Conservation (phyloP, 2,797 vertebrate genomes). For the Cirrhinus molitorella region DNA sequence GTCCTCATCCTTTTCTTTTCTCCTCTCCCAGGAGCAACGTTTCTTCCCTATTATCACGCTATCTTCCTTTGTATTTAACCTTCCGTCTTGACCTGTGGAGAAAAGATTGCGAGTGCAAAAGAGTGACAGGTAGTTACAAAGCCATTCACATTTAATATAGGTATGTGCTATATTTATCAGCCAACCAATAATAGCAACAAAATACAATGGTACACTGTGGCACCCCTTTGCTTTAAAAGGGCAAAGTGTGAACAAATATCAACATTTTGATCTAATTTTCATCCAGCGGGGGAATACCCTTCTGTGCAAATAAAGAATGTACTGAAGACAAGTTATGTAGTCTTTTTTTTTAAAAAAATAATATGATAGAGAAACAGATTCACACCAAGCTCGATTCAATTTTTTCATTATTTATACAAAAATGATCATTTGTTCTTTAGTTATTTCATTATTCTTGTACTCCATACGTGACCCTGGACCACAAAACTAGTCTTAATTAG, state of each 20-base stretch:
- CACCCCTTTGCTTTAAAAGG: conserved; percentile 14
- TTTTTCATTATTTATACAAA: neutral
- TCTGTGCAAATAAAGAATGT: neutral
- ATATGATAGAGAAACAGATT: too few relatives aligned
- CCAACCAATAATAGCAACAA: neutral
- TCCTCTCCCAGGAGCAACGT: conserved; percentile 8
- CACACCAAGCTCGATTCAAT: neutral
- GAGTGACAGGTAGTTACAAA: neutral
- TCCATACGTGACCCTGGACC: neutral
- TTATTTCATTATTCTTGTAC: neutral
- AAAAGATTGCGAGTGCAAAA: neutral
- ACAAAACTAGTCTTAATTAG: too few relatives aligned
- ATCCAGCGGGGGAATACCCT: conserved; percentile 1
- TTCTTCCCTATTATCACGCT: neutral
- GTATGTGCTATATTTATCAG: neutral
- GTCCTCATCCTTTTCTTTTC: conserved; percentile 12
- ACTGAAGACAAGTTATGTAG: neutral
- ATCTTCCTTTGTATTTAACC: conserved; percentile 30
- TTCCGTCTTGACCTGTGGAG: conserved; percentile 29
- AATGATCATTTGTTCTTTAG: neutral
- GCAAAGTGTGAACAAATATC: conserved; percentile 12
- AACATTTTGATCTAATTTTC: conserved; percentile 26
- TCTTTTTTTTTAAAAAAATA: too few relatives aligned
- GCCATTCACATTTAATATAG: neutral
- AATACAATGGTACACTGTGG: neutral